phyloP scores from a whole-genome alignment of 1,140 invertebrate species.

The Camponotus vicinus region DNA sequence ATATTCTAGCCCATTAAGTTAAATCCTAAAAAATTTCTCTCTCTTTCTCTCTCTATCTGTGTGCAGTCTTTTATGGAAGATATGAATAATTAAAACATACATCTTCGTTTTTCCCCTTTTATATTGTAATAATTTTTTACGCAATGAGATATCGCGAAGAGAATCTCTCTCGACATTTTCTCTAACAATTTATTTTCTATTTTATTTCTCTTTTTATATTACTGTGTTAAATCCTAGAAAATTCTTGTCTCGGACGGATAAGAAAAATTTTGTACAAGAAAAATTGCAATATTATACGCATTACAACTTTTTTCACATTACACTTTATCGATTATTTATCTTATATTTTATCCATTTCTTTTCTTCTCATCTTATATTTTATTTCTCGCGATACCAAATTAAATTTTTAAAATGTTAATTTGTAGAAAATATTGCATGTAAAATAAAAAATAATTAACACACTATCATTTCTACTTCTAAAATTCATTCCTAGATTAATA shows the following conservation, averaged over 20 bases:
- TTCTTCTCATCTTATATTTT: not conserved
- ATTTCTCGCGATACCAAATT: not conserved
- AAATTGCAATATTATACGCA: not conserved
- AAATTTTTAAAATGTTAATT: conserved; percentile 24
- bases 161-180: conserved; percentile 7
- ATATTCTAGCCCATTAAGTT: not conserved
- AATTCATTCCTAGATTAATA: not conserved
- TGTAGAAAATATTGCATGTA: not conserved
- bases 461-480: not conserved
- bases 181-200: conserved; percentile 17
- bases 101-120: not conserved
- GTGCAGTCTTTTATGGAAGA: not conserved
- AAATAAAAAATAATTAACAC: not conserved
- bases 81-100: conserved; percentile 44
- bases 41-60: too few relatives aligned
- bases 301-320: conserved; percentile 17
- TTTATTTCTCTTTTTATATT: conserved; percentile 1
- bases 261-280: conserved; percentile 1
- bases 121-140: conserved; percentile 5
- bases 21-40: conserved; percentile 4
- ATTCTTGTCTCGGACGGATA: conserved; percentile 5
- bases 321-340: not conserved
- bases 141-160: not conserved
- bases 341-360: not conserved
- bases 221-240: conserved; percentile 34